These are phyloP conservation scores for Hycleus phaleratus DNA, from an alignment of 1,140 invertebrate species.

Conservation along the genomic window DNA sequence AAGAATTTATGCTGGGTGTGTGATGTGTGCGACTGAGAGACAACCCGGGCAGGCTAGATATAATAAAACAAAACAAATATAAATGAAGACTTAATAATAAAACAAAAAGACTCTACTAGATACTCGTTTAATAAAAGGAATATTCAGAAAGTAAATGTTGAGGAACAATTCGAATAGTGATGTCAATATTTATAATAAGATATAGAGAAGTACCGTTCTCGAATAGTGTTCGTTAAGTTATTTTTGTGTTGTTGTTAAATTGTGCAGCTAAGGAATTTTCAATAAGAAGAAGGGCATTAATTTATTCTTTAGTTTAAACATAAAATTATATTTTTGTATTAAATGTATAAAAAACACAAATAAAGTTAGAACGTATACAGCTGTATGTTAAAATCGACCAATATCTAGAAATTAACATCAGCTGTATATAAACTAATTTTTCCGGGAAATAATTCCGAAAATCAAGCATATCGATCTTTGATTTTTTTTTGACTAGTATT, in stretches of 20 bases:
- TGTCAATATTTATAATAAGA: conserved; percentile 13
- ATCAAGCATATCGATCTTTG: conserved; percentile 5
- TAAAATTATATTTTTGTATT: not conserved
- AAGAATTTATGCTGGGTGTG: conserved; percentile 23
- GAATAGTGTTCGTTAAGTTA: not conserved
- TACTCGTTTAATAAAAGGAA: not conserved
- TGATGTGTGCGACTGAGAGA: conserved; percentile 39
- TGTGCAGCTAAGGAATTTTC: too few species aligned
- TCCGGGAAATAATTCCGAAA: not conserved
- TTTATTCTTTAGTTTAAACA: conserved; percentile 1
- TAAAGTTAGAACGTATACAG: not conserved
- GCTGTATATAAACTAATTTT: not conserved
- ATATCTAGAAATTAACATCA: conserved; percentile 3
- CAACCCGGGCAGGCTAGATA: conserved; percentile 43
- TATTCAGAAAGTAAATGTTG: not conserved
- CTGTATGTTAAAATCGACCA: conserved; percentile 8
- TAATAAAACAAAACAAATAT: conserved; percentile 21
- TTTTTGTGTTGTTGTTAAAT: too few species aligned
- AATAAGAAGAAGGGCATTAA: conserved; percentile 1
- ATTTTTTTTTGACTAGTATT: too few species aligned
- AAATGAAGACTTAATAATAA: not conserved
- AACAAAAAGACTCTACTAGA: not conserved
- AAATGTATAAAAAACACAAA: too few species aligned
- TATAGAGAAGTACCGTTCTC: too few species aligned
- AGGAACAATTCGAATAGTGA: conserved; percentile 6